These are phyloP conservation scores for Montipora foliosa DNA, from an alignment of 64 coral and sea anemone genomes.

Conservation along the genomic window DNA sequence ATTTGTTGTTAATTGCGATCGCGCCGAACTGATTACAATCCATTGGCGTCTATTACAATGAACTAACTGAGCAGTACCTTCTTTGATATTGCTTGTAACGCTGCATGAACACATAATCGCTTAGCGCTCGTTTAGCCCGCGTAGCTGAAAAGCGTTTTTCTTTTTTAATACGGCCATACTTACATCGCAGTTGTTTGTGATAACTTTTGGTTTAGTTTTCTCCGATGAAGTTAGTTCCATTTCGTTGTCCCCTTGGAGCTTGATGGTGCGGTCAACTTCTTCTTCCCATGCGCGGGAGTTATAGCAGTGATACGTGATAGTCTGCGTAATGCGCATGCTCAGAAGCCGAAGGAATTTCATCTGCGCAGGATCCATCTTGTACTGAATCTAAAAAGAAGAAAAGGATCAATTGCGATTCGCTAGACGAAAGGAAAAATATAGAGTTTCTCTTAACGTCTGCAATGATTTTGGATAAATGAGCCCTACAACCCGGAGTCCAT, in stretches of 20 bases:
- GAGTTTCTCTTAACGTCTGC: too few relatives aligned
- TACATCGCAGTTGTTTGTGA: slow-evolving; percentile 32
- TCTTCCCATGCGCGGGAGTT: slow-evolving; percentile 48
- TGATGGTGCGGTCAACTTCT: slow-evolving; percentile 22
- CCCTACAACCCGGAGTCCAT: too few relatives aligned
- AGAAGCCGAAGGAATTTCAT: slow-evolving; percentile 29
- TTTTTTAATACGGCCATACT: not conserved
- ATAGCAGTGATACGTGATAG: slow-evolving; percentile 37
- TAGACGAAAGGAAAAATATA: not conserved
- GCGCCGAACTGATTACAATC: too few relatives aligned
- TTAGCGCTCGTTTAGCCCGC: not conserved
- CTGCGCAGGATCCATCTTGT: slow-evolving; percentile 34
- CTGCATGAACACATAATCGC: not conserved
- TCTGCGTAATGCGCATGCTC: slow-evolving; percentile 45
- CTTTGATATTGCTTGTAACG: not conserved
- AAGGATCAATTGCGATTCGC: too few relatives aligned
- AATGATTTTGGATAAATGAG: too few relatives aligned
- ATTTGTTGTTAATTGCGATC: too few relatives aligned
- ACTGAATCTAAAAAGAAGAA: not conserved
- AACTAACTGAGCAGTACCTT: not conserved
- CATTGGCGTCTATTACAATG: too few relatives aligned
- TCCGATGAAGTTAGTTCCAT: slow-evolving; percentile 43
- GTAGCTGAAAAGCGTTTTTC: too few relatives aligned
- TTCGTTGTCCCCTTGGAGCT: slow-evolving; percentile 40
- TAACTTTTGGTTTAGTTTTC: slow-evolving; percentile 41